Evolutionary conservation across 2,113 vertebrate species (phyloP).

Genomic region (Orycteropus afer): DNA sequence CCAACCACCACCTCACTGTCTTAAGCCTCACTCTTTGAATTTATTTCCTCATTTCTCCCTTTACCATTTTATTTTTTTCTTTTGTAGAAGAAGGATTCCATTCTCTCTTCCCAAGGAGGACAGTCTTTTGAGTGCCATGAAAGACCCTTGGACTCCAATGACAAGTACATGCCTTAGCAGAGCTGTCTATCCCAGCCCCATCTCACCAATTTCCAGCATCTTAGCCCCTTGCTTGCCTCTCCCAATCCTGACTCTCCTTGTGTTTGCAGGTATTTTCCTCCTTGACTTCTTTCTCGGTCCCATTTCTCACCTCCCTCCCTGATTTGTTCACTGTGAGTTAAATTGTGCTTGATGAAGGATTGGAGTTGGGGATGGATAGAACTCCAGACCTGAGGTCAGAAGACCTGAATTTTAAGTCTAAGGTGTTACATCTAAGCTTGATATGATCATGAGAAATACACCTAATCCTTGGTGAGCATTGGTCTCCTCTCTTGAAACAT

Average conservation of each 20-base stretch:
- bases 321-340: not conserved
- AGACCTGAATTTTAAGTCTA: no score
- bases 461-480: not conserved
- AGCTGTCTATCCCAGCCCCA: not conserved
- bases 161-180: not conserved
- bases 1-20: not conserved
- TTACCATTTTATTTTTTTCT: rapidly evolving
- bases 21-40: not conserved
- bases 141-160: not conserved
- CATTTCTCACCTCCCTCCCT: not conserved
- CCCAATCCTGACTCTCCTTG: not conserved
- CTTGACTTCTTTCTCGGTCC: rapidly evolving
- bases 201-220: no score
- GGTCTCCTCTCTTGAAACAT: not conserved
- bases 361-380: not conserved
- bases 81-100: not conserved
- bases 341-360: not conserved
- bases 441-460: not conserved
- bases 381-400: not conserved
- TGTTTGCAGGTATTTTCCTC: not conserved
- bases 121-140: rapidly evolving
- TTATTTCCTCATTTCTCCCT: not conserved
- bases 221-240: not conserved
- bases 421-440: no score
- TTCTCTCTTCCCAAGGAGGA: not conserved